Conservation (phyloP, 2,113 vertebrate species). For the Electrona antarctica region DNA sequence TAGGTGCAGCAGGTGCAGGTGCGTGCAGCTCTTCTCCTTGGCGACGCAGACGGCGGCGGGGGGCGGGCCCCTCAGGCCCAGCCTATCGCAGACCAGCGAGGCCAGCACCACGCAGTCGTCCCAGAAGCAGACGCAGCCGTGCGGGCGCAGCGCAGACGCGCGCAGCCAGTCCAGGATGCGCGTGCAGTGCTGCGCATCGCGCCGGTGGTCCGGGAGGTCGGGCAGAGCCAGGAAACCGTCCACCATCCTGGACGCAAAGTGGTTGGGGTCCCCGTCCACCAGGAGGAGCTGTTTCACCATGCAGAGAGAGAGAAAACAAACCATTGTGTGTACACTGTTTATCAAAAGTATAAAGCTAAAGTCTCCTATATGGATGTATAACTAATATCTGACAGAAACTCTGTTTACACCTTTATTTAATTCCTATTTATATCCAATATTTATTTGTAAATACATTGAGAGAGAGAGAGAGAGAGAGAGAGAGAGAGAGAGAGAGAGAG, state of each 20-base stretch:
- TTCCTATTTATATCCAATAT: no score
- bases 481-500: no score
- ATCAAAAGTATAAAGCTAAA: no score
- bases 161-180: conserved; percentile 68
- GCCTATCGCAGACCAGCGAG: conserved; percentile 73
- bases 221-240: conserved; percentile 80
- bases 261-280: conserved; percentile 81
- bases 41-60: conserved; percentile 74
- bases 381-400: no score
- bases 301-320: neutral
- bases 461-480: no score
- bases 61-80: conserved; percentile 75
- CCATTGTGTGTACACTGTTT: no score
- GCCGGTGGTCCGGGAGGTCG: conserved; percentile 77
- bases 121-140: conserved; percentile 85
- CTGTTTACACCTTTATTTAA: no score
- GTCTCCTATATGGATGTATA: no score
- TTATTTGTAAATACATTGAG: no score
- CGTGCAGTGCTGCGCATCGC: conserved; percentile 78
- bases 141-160: conserved; percentile 65
- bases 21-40: conserved; percentile 84
- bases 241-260: conserved; percentile 82
- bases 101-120: conserved; percentile 85
- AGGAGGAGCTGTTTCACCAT: conserved; percentile 77
- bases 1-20: conserved; percentile 71